Percentiles rank a stretch among this genome's conserved stretches.
These are phyloP conservation scores for Melanotaenia duboulayi DNA, from an alignment of 2,113 vertebrate species.

Conservation along the genomic window DNA sequence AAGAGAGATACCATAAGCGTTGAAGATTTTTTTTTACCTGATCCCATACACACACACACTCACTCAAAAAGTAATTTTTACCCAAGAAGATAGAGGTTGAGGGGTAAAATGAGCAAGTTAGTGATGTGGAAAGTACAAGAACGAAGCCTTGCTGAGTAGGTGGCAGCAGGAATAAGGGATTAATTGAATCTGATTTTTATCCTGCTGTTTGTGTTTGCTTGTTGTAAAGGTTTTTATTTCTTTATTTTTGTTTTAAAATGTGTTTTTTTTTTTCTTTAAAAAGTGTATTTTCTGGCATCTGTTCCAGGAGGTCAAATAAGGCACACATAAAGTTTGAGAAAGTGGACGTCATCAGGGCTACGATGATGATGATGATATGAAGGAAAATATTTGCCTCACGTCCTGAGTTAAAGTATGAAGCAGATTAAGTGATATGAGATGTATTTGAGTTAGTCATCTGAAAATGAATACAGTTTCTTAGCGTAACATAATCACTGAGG, in stretches of 20 bases:
- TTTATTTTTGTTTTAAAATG: constrained; percentile 11
- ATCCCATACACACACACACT: constrained; percentile 23
- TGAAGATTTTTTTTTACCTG: constrained; percentile 53
- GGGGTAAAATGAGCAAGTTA: constrained; percentile 72
- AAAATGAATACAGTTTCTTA: constrained; percentile 60
- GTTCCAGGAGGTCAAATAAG: constrained; percentile 40
- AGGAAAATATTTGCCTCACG: constrained; percentile 24
- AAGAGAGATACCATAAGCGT: constrained; percentile 68
- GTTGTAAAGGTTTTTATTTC: constrained; percentile 34
- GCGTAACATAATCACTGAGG: constrained; percentile 56
- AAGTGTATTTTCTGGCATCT: constrained; percentile 1
- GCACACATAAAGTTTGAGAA: constrained; percentile 14
- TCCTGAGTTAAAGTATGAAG: constrained; percentile 22
- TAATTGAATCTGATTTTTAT: constrained; percentile 74
- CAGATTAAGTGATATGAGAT: constrained; percentile 50
- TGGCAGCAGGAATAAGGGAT: constrained; percentile 64
- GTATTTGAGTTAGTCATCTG: constrained; percentile 37
- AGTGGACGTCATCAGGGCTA: constrained; percentile 4
- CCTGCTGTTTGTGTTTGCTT: constrained; percentile 52
- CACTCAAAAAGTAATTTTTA: constrained; percentile 51
- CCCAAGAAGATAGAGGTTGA: constrained; percentile 61
- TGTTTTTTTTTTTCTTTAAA: constrained; percentile 15
- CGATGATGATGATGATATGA: constrained; percentile 27
- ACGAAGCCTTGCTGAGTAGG: constrained; percentile 56
- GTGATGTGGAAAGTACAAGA: constrained; percentile 74